Percentiles rank a stretch among this genome's conserved stretches.
These are phyloP conservation scores for Biston stratarius DNA, from an alignment of 2,888 invertebrate species.

Conservation along the genomic window DNA sequence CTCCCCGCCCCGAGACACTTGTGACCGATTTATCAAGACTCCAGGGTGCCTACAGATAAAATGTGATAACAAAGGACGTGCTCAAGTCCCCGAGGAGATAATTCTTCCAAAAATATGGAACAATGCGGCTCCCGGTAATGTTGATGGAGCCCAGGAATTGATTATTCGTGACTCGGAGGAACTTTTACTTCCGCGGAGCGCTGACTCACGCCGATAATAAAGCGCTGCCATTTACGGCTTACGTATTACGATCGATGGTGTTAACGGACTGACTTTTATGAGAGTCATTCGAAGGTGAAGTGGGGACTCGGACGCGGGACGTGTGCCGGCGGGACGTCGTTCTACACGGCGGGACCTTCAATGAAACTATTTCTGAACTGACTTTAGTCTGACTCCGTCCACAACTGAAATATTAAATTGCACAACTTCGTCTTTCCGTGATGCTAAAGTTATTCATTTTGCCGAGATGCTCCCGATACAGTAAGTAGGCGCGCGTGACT, in stretches of 20 bases:
- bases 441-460: no score
- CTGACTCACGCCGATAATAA: conserved; percentile 30
- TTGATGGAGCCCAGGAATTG: conserved; percentile 30
- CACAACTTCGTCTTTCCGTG: no score
- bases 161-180: conserved; percentile 30
- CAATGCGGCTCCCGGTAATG: conserved; percentile 25
- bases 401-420: no score
- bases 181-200: conserved; percentile 17
- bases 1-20: conserved; percentile 6
- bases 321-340: no score
- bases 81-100: conserved; percentile 33
- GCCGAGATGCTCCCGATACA: no score
- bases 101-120: conserved; percentile 37
- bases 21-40: conserved; percentile 27
- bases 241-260: conserved; percentile 43
- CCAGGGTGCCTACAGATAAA: conserved; percentile 27
- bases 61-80: conserved; percentile 38
- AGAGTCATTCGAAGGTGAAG: conserved; percentile 37
- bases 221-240: conserved; percentile 22
- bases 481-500: no score
- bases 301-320: conserved; percentile 12
- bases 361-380: no score
- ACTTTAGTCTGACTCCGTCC: no score
- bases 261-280: conserved; percentile 45
- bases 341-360: no score